Evolutionary conservation across 2,888 invertebrate genomes (phyloP).

Genomic region (Tanytarsus gracilentus): DNA sequence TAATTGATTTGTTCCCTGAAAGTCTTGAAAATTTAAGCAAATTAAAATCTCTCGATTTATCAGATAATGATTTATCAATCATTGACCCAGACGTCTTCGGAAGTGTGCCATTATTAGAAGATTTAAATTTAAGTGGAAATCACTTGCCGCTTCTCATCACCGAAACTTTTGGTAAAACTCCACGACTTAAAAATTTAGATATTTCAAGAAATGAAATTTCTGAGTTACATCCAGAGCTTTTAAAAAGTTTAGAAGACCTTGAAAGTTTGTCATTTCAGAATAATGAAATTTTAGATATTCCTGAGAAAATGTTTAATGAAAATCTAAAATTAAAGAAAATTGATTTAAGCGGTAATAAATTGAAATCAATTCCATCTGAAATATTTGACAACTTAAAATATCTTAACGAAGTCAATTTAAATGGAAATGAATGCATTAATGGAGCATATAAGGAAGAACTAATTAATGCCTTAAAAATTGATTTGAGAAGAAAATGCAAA

Average conservation of each 20-base stretch:
- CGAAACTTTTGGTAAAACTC: not conserved
- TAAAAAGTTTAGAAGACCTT: not conserved
- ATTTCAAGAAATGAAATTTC: not conserved
- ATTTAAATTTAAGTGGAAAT: slow-evolving; percentile 3
- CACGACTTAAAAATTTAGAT: not conserved
- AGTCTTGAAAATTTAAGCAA: not conserved
- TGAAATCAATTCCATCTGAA: not conserved
- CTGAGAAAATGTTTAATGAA: not conserved
- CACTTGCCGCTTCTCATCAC: not conserved
- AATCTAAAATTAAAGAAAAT: slow-evolving; percentile 6
- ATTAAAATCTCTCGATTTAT: not conserved
- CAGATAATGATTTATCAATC: not conserved
- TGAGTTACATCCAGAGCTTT: not conserved
- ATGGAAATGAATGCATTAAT: slow-evolving; percentile 9
- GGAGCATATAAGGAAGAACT: not conserved
- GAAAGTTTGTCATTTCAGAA: not conserved
- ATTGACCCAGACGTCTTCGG: not conserved
- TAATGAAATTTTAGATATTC: not conserved
- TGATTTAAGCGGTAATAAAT: not conserved
- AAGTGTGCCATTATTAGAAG: not conserved
- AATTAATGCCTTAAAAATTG: not conserved
- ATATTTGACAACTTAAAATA: not conserved
- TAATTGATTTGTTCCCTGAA: not conserved
- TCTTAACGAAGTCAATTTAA: not conserved
- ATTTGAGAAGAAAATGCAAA: not conserved